These are phyloP conservation scores for Mellivora capensis DNA, from an alignment of 2,113 vertebrate genomes.

Conservation along the genomic window DNA sequence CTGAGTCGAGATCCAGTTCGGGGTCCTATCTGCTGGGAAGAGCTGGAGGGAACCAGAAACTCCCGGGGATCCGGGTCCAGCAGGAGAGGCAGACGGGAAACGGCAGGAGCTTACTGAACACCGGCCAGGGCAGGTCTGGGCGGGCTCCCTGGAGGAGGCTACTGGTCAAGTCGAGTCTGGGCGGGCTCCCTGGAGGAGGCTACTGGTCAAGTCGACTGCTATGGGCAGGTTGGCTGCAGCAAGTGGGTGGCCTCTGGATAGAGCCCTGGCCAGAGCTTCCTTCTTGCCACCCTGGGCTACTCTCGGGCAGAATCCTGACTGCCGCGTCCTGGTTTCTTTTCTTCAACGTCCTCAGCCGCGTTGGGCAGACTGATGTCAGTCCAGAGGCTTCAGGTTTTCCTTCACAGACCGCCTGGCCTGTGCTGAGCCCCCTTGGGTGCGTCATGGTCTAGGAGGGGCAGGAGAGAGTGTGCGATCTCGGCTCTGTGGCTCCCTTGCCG, in stretches of 20 bases:
- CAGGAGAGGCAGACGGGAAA: background rate
- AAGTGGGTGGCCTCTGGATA: background rate
- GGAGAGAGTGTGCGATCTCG: background rate
- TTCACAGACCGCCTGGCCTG: rapidly evolving
- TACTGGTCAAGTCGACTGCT: rapidly evolving
- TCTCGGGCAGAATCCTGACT: rapidly evolving
- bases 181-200: background rate
- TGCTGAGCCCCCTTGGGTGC: background rate
- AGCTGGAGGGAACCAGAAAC: background rate
- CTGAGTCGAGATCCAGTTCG: background rate
- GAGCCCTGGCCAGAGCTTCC: background rate
- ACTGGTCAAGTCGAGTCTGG: background rate
- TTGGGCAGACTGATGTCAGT: rapidly evolving
- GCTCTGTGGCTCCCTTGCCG: background rate
- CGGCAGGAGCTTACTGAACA: background rate
- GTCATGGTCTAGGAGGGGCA: rapidly evolving
- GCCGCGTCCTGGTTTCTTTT: background rate
- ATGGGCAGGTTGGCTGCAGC: rapidly evolving
- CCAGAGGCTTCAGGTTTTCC: rapidly evolving
- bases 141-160: background rate
- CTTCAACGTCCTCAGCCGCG: rapidly evolving
- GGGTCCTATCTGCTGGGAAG: background rate
- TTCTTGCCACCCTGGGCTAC: rapidly evolving
- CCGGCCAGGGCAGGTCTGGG: background rate
- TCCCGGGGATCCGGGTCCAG: rapidly evolving